phyloP scores from a whole-genome alignment of 2,113 vertebrate species.

The Plectropomus leopardus region DNA sequence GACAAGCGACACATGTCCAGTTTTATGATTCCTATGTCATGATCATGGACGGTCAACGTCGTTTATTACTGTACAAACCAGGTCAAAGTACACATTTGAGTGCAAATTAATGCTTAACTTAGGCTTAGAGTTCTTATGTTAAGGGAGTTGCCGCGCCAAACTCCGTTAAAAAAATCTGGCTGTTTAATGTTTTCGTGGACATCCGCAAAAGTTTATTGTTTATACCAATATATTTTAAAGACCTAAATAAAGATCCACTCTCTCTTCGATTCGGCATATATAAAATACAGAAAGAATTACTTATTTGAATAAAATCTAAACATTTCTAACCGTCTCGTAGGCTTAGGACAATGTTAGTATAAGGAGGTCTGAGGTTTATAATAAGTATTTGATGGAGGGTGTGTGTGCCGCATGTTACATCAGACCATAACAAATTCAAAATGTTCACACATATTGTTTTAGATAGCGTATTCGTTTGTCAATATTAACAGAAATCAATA shows the following conservation, averaged over 20 bases:
- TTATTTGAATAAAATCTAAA: background rate
- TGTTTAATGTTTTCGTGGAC: background rate
- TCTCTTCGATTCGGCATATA: background rate
- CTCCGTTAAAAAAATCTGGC: background rate
- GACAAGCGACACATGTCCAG: conserved; percentile 8
- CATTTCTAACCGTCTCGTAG: background rate
- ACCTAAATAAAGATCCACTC: fast-evolving
- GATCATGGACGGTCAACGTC: background rate
- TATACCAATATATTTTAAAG: background rate
- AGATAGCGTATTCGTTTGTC: fast-evolving
- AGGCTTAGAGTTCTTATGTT: background rate
- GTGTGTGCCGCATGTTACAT: background rate
- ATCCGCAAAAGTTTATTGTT: fast-evolving
- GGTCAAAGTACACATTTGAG: background rate
- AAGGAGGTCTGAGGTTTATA: background rate
- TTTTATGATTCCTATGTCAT: no score
- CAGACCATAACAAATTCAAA: background rate
- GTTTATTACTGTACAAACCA: background rate
- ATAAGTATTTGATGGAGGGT: background rate
- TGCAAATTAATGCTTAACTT: background rate
- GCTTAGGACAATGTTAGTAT: background rate
- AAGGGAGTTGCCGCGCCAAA: background rate
- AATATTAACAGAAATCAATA: background rate
- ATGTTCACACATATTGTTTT: fast-evolving
- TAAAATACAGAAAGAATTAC: fast-evolving